These are phyloP conservation scores for Grallaria varia DNA, from an alignment of 2,113 vertebrate species.

Conservation along the genomic window DNA sequence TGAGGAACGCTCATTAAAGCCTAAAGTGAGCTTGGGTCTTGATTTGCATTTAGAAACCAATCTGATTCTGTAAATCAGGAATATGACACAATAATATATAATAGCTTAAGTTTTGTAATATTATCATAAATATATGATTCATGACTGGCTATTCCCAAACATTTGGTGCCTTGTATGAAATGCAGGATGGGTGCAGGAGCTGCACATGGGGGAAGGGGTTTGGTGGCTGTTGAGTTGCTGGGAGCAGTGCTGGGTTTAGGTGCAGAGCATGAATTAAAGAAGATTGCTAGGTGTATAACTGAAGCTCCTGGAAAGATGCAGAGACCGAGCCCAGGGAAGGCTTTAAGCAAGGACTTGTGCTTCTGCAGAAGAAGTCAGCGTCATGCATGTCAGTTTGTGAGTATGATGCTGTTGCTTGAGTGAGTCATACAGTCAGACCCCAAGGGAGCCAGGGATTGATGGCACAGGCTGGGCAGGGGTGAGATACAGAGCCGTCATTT, in stretches of 20 bases:
- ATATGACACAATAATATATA: background rate
- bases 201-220: background rate
- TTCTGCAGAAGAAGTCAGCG: background rate
- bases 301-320: background rate
- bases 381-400: rapidly evolving
- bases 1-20: background rate
- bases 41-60: background rate
- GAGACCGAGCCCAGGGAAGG: background rate
- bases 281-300: background rate
- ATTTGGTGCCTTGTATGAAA: background rate
- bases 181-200: background rate
- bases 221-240: background rate
- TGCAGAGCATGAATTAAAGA: background rate
- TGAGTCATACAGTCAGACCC: background rate
- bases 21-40: background rate
- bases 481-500: background rate
- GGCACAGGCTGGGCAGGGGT: background rate
- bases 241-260: background rate
- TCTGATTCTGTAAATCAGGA: background rate
- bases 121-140: background rate
- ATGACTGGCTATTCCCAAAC: background rate
- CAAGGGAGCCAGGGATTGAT: rapidly evolving
- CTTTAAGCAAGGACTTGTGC: background rate
- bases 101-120: background rate
- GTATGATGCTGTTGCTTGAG: rapidly evolving